Conservation (phyloP, 2,797 vertebrate genomes). For the Muscicapa striata region DNA sequence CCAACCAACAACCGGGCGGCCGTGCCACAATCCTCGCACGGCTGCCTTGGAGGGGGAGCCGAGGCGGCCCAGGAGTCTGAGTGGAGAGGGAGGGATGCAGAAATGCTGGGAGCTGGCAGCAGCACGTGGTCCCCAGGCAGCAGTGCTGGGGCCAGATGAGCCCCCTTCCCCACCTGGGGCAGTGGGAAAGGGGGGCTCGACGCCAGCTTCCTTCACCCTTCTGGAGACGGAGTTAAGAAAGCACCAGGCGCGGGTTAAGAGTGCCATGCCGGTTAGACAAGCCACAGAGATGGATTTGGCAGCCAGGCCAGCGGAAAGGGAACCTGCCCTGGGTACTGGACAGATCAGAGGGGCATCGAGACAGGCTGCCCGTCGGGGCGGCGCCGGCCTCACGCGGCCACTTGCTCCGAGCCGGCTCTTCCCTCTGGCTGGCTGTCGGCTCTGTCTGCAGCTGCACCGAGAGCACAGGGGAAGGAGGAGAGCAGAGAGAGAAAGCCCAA, state of each 20-base stretch:
- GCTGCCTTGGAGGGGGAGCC: not conserved
- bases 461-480: constrained; percentile 63
- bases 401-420: constrained; percentile 68
- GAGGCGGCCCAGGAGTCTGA: accelerated
- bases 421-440: constrained; percentile 79
- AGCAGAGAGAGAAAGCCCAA: constrained; percentile 68
- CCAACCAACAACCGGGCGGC: not conserved
- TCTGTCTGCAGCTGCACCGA: constrained; percentile 77
- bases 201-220: not conserved
- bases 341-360: not conserved
- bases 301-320: not conserved
- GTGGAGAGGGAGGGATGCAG: not conserved
- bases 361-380: not conserved
- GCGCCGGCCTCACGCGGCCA: constrained; percentile 64
- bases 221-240: constrained; percentile 33
- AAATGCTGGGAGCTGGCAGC: not conserved
- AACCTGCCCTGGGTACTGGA: not conserved
- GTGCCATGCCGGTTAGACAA: constrained; percentile 26
- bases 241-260: constrained; percentile 11
- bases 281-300: constrained; percentile 16
- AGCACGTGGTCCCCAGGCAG: not conserved
- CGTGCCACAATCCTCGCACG: accelerated
- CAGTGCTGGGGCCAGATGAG: accelerated
- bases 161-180: not conserved
- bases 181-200: not conserved